phyloP scores from a whole-genome alignment of 2,888 invertebrate genomes.

The Heliconius erato region DNA sequence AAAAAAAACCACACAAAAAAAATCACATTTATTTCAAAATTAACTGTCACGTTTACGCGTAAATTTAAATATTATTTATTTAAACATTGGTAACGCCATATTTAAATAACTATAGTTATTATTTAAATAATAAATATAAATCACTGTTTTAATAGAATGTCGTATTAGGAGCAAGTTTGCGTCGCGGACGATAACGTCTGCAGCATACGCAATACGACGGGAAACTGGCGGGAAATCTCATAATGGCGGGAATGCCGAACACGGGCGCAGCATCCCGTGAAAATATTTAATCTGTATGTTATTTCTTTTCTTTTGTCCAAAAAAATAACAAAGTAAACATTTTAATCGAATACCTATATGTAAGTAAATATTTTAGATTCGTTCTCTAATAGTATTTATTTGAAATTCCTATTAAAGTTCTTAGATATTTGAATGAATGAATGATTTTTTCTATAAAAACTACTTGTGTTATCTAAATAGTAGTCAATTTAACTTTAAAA shows the following conservation, averaged over 20 bases:
- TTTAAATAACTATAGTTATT: background rate
- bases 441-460: background rate
- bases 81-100: background rate
- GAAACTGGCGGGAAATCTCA: constrained; percentile 69
- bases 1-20: background rate
- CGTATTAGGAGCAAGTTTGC: constrained; percentile 21
- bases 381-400: background rate
- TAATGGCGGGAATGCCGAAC: constrained; percentile 51
- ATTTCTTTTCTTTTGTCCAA: constrained; percentile 23
- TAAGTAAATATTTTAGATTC: background rate
- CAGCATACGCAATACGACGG: constrained; percentile 61
- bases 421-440: background rate
- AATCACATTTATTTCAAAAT: background rate
- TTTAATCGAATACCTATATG: background rate
- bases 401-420: background rate
- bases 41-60: background rate
- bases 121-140: background rate
- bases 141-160: background rate
- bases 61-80: background rate
- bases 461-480: constrained; percentile 4
- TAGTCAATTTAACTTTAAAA: constrained; percentile 5
- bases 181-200: constrained; percentile 53
- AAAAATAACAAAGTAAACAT: background rate
- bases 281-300: constrained; percentile 34
- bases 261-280: constrained; percentile 38